A percentile compares a stretch with the other conserved stretches of the same genome.
Conservation (phyloP, 1,140 invertebrate species). For the Copidosoma floridanum region DNA sequence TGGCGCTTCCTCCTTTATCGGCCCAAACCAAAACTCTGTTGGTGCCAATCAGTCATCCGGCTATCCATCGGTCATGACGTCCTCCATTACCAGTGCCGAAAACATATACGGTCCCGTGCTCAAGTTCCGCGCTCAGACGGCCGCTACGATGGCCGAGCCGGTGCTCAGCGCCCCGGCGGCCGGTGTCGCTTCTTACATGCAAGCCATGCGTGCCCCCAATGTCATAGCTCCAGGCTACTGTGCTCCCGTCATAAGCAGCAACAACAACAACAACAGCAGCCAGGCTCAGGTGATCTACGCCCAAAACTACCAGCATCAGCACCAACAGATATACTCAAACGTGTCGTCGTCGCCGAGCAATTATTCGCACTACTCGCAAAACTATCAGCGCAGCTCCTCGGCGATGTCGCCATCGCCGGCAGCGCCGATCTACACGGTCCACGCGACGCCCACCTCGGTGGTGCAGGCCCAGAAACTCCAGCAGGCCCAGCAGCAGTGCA, state of each 20-base stretch:
- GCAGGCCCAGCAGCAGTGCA: slow-evolving; percentile 27
- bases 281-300: not conserved
- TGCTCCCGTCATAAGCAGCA: no score
- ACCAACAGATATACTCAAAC: slow-evolving; percentile 50
- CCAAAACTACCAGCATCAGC: slow-evolving; percentile 42
- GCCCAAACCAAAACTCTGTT: not conserved
- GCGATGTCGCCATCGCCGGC: slow-evolving; percentile 25
- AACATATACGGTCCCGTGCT: slow-evolving; percentile 52
- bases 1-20: no score
- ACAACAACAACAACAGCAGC: no score
- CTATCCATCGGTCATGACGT: no score
- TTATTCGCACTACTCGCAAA: slow-evolving; percentile 44
- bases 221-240: no score
- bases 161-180: no score
- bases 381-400: slow-evolving; percentile 33
- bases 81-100: slow-evolving; percentile 30
- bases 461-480: slow-evolving; percentile 45
- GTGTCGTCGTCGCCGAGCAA: no score
- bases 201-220: no score
- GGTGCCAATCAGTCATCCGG: not conserved
- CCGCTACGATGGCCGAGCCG: slow-evolving; percentile 30
- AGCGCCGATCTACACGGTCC: slow-evolving; percentile 45
- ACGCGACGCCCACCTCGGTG: slow-evolving; percentile 39
- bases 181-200: slow-evolving; percentile 31
- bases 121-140: slow-evolving; percentile 48